Percentiles rank a stretch among this genome's conserved stretches.
These are phyloP conservation scores for Tychaedon coryphoeus DNA, from an alignment of 2,113 vertebrate species.

Conservation along the genomic window DNA sequence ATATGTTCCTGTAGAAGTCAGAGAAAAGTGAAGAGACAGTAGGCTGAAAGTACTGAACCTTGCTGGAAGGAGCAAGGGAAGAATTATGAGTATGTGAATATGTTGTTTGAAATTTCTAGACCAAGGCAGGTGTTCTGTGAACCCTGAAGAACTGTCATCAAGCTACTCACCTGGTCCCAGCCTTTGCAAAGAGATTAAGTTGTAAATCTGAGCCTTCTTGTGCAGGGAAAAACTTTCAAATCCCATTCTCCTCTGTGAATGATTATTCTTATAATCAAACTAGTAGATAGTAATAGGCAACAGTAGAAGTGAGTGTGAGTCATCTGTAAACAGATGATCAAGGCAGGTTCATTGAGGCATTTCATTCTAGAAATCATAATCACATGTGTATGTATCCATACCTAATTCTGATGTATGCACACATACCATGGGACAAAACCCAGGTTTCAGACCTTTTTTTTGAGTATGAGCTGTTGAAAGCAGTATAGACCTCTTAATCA, in stretches of 20 bases:
- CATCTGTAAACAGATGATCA: background rate
- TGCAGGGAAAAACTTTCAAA: background rate
- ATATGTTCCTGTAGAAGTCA: background rate
- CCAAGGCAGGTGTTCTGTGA: background rate
- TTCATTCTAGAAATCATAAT: background rate
- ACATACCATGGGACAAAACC: background rate
- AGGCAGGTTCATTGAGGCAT: rapidly evolving
- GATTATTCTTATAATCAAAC: background rate
- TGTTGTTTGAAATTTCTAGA: background rate
- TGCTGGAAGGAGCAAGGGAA: background rate
- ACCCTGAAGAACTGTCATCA: background rate
- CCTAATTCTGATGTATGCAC: background rate
- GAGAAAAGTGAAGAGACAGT: rapidly evolving
- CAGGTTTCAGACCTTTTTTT: background rate
- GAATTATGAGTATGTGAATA: background rate
- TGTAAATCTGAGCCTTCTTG: background rate
- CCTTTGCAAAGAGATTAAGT: background rate
- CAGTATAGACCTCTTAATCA: background rate
- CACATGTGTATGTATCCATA: background rate
- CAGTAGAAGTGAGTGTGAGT: background rate
- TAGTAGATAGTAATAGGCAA: background rate
- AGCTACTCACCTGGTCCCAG: background rate
- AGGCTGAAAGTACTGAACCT: background rate
- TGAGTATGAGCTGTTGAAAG: background rate
- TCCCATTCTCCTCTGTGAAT: background rate